phyloP scores from a whole-genome alignment of 92 coral and sea anemone genomes.

The Isaurus tuberculatus region DNA sequence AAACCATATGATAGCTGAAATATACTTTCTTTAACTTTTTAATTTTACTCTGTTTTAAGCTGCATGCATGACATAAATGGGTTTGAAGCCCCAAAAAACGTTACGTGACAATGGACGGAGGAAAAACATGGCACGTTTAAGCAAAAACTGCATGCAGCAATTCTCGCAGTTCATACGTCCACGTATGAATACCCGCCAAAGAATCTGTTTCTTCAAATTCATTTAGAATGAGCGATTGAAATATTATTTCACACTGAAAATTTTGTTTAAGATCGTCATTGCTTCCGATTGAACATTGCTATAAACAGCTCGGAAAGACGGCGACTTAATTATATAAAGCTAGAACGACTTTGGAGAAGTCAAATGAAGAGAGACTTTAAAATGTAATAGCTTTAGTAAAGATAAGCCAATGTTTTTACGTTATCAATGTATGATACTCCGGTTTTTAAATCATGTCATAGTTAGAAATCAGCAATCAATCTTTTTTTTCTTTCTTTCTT shows the following conservation, averaged over 20 bases:
- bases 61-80: not conserved
- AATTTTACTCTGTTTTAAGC: not conserved
- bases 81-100: too few species aligned
- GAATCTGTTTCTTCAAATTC: too few species aligned
- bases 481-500: constrained; percentile 15
- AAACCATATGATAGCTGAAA: not conserved
- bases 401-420: constrained; percentile 1
- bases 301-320: not conserved
- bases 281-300: not conserved
- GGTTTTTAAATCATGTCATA: constrained; percentile 8
- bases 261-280: too few species aligned
- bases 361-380: not conserved
- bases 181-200: too few species aligned
- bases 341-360: not conserved
- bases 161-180: too few species aligned
- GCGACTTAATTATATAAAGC: not conserved
- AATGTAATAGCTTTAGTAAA: constrained; percentile 15
- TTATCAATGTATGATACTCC: constrained; percentile 18
- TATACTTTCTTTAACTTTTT: not conserved
- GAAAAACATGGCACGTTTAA: too few species aligned
- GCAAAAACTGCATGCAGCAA: too few species aligned
- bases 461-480: constrained; percentile 36
- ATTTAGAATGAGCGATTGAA: too few species aligned
- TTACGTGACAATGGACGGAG: too few species aligned
- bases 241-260: too few species aligned